Conservation (phyloP, 2,113 vertebrate genomes). For the Kryptolebias marmoratus region DNA sequence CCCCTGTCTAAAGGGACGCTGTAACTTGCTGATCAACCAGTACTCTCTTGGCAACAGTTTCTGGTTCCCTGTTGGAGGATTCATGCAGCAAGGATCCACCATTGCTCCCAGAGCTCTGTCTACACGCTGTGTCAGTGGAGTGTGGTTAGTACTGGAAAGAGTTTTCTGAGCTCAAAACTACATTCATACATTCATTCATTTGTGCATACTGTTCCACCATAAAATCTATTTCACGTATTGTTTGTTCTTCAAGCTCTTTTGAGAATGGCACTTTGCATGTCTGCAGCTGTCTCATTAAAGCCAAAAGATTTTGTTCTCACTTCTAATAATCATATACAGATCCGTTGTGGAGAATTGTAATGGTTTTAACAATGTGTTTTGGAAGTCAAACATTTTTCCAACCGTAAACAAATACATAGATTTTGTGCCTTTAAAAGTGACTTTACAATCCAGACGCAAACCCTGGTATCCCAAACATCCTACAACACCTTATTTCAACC, state of each 20-base stretch:
- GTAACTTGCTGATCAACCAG: conserved; percentile 95
- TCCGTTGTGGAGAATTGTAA: not conserved
- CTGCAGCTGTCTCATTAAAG: not conserved
- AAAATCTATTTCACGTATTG: conserved; percentile 13
- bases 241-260: not conserved
- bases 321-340: not conserved
- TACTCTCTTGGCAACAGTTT: conserved; percentile 97
- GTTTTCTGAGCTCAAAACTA: conserved; percentile 1
- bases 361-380: not conserved
- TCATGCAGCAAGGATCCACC: conserved; percentile 99
- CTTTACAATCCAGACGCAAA: too few relatives aligned
- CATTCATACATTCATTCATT: not conserved
- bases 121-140: conserved; percentile 95
- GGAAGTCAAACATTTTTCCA: too few relatives aligned
- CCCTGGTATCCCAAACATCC: too few relatives aligned
- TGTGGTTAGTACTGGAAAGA: conserved; percentile 86
- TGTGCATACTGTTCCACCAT: not conserved
- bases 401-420: too few relatives aligned
- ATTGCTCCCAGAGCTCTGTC: conserved; percentile 96
- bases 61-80: conserved; percentile 97
- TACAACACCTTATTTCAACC: too few relatives aligned
- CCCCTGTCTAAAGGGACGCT: conserved; percentile 92
- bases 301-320: not conserved
- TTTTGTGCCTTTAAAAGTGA: too few relatives aligned
- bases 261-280: not conserved